Evolutionary conservation across 2,113 vertebrate species (phyloP).

Genomic region (Leptosomus discolor): DNA sequence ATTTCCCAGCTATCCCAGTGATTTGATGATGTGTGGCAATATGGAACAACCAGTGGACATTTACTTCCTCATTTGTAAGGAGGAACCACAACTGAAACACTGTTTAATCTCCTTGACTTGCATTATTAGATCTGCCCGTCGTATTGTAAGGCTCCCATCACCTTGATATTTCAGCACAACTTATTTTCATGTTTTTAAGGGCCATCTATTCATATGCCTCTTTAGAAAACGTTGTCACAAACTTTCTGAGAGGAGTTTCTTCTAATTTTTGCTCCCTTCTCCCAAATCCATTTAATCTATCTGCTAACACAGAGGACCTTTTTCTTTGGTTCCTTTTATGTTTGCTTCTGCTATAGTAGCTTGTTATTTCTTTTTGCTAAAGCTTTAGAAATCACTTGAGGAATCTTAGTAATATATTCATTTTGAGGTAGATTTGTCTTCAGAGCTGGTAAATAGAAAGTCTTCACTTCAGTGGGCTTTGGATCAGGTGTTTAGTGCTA

Average conservation of each 20-base stretch:
- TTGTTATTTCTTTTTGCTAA: conserved; percentile 27
- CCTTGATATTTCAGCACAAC: not conserved
- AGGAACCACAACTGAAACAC: not conserved
- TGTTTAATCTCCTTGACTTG: not conserved
- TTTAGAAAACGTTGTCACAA: not conserved
- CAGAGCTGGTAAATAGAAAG: not conserved
- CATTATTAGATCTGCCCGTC: not conserved
- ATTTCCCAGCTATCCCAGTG: not conserved
- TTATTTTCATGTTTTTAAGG: not conserved
- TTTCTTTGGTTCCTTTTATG: conserved; percentile 1
- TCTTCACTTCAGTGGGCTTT: conserved; percentile 6
- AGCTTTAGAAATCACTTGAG: conserved; percentile 37
- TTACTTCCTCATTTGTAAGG: not conserved
- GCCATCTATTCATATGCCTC: not conserved
- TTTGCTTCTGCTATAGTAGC: not conserved
- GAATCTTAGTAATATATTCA: conserved; percentile 10
- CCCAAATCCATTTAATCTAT: not conserved
- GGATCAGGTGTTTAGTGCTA: not conserved
- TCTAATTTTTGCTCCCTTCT: not conserved
- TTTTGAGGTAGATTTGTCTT: conserved; percentile 25
- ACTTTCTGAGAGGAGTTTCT: not conserved
- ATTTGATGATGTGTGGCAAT: not conserved
- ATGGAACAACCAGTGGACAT: not conserved
- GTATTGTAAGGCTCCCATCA: not conserved
- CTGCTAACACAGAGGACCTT: not conserved